Conservation (phyloP, 2,797 vertebrate genomes). For the Galagoides demidoff region DNA sequence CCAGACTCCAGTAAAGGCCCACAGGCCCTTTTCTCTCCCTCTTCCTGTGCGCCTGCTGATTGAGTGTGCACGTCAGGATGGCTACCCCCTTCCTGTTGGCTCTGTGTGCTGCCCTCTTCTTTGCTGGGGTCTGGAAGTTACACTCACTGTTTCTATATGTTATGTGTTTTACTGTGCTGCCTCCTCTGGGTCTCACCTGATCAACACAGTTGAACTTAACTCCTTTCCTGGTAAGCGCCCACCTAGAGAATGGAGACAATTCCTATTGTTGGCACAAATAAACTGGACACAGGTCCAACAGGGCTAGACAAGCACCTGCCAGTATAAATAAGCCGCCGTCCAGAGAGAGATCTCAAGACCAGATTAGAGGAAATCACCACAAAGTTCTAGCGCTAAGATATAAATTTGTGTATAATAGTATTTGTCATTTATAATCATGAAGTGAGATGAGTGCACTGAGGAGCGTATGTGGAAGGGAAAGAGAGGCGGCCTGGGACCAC, state of each 20-base stretch:
- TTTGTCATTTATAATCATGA: neutral
- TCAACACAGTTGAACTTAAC: neutral
- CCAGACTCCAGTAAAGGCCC: neutral
- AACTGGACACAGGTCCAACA: neutral
- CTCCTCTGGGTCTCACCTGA: neutral
- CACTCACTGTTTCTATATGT: neutral
- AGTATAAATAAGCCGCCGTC: neutral
- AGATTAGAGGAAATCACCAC: neutral
- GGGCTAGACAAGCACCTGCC: too few species aligned
- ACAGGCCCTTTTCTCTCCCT: neutral
- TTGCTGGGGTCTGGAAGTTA: neutral
- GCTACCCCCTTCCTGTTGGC: neutral
- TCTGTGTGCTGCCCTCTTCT: neutral
- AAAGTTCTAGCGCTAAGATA: neutral
- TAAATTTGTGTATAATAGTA: neutral
- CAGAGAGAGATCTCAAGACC: neutral
- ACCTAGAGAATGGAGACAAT: neutral
- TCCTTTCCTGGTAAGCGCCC: neutral
- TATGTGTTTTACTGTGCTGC: neutral
- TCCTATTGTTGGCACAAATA: neutral
- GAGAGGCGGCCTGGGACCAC: neutral
- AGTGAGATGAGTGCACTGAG: neutral
- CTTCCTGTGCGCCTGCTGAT: neutral
- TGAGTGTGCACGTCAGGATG: rapidly evolving
- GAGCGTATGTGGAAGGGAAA: neutral